Evolutionary conservation across 2,797 vertebrate species (phyloP).

Genomic region (Diplodus puntazzo): DNA sequence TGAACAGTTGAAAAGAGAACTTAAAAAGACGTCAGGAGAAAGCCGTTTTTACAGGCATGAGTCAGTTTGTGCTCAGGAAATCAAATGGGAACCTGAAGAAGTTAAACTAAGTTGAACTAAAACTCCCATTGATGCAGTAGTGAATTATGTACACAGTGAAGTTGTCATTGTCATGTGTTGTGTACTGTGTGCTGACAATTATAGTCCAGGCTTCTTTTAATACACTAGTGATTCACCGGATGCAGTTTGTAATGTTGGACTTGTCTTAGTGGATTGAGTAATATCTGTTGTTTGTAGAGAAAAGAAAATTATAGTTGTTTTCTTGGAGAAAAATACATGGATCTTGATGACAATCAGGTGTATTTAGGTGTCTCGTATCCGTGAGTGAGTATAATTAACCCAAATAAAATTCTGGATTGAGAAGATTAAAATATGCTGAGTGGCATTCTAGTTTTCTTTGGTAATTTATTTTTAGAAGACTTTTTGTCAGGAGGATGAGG

Average conservation of each 20-base stretch:
- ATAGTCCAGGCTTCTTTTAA: background rate
- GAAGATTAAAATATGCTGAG: too few relatives aligned
- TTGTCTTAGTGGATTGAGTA: background rate
- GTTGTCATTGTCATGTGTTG: background rate
- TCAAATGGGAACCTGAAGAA: background rate
- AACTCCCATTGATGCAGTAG: background rate
- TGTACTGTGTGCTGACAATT: background rate
- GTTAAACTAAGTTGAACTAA: constrained; percentile 24
- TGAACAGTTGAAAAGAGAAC: background rate
- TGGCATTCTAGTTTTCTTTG: too few relatives aligned
- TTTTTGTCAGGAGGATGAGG: background rate
- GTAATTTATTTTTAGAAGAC: too few relatives aligned
- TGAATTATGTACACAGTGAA: background rate
- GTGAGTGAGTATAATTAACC: too few relatives aligned
- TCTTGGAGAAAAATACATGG: too few relatives aligned
- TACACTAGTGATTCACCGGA: constrained; percentile 33
- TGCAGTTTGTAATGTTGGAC: background rate
- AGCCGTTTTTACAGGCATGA: background rate
- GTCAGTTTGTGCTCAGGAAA: background rate
- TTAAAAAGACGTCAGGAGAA: too few relatives aligned
- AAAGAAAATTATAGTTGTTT: too few relatives aligned
- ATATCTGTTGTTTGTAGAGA: too few relatives aligned
- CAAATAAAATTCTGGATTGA: too few relatives aligned
- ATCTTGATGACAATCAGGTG: too few relatives aligned
- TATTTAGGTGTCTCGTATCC: too few relatives aligned